These are phyloP conservation scores for Aphis craccivora DNA, from an alignment of 1,140 invertebrate species.

Conservation along the genomic window DNA sequence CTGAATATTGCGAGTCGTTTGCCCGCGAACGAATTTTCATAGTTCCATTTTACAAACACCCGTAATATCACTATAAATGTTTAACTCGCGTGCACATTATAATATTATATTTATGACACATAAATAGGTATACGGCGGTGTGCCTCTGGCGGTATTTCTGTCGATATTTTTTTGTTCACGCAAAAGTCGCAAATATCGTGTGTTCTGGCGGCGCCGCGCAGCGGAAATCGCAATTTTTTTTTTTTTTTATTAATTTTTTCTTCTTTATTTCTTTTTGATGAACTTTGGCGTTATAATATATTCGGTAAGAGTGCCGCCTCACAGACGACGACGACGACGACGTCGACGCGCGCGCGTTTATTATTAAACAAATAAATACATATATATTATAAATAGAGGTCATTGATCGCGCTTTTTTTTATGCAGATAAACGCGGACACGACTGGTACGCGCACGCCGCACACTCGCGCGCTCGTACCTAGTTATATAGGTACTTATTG, in stretches of 20 bases:
- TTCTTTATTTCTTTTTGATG: neutral
- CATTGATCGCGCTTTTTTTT: slow-evolving; percentile 7
- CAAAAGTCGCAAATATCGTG: neutral
- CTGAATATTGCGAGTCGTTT: neutral
- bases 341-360: neutral
- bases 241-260: neutral
- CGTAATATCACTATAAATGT: neutral
- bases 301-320: neutral
- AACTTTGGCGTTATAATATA: neutral
- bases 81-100: neutral
- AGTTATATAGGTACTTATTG: neutral
- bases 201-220: neutral
- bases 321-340: neutral
- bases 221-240: neutral
- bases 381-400: neutral
- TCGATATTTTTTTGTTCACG: neutral
- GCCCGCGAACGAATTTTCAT: neutral
- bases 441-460: no score
- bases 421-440: slow-evolving; percentile 22
- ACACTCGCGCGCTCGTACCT: no score
- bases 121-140: neutral
- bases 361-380: neutral
- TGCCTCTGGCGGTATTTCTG: neutral
- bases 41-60: no score
- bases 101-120: no score